Percentiles rank a stretch among this genome's conserved stretches.
phyloP scores from a whole-genome alignment of 2,797 vertebrate species.

The Microctenopoma steveboyesi region DNA sequence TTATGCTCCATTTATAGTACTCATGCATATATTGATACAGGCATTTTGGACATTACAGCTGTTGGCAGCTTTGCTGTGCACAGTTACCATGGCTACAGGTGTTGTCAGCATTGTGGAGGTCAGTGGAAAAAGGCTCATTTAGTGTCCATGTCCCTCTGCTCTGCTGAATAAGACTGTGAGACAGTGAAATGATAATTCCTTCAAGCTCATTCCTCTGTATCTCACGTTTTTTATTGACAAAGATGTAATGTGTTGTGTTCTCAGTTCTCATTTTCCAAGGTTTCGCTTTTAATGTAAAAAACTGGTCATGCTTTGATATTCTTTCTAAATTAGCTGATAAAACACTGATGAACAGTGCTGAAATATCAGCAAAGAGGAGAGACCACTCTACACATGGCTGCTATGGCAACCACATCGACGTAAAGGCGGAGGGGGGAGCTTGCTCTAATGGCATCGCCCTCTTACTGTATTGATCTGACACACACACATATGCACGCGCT shows the following conservation, averaged over 20 bases:
- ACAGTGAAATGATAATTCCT: neutral
- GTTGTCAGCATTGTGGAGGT: neutral
- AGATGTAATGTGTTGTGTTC: neutral
- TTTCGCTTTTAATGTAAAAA: neutral
- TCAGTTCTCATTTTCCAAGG: neutral
- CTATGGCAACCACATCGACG: slow-evolving; percentile 76
- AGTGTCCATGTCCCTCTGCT: neutral
- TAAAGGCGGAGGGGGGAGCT: slow-evolving; percentile 38
- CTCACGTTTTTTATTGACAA: neutral
- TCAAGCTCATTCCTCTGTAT: neutral
- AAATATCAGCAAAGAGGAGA: slow-evolving; percentile 63
- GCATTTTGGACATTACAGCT: too few relatives aligned
- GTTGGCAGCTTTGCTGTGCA: neutral
- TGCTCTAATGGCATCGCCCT: slow-evolving; percentile 69
- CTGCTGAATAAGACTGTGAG: neutral
- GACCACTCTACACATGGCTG: slow-evolving; percentile 66
- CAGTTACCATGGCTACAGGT: neutral
- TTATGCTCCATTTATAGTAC: too few relatives aligned
- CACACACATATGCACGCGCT: slow-evolving; percentile 40
- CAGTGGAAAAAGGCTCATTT: neutral
- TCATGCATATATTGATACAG: too few relatives aligned
- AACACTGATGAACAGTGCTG: slow-evolving; percentile 27
- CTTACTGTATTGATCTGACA: slow-evolving; percentile 76
- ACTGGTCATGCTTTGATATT: neutral
- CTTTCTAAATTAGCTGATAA: neutral